A percentile compares a stretch with the other conserved stretches of the same genome.
Conservation (phyloP, 2,797 vertebrate genomes). For the Tokudaia tokunoshimensis region DNA sequence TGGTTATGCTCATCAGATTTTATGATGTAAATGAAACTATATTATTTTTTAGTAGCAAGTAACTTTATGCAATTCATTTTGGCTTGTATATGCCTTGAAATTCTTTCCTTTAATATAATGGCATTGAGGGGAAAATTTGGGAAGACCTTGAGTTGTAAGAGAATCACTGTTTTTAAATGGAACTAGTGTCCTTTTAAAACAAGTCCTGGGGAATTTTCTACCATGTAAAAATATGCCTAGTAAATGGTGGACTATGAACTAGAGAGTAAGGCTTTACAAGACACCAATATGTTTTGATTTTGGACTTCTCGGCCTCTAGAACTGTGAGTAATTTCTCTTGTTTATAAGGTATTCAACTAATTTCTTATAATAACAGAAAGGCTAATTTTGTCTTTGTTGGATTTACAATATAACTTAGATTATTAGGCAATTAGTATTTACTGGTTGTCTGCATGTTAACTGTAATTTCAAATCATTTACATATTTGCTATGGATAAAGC, state of each 20-base stretch:
- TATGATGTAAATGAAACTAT: background rate
- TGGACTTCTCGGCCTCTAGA: background rate
- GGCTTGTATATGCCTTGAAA: background rate
- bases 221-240: background rate
- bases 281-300: background rate
- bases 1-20: background rate
- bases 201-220: background rate
- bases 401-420: background rate
- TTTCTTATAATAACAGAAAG: background rate
- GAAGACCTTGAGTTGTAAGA: background rate
- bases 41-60: background rate
- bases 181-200: background rate
- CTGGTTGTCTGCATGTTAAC: background rate
- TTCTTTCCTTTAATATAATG: background rate
- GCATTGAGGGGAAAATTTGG: background rate
- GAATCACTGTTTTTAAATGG: background rate
- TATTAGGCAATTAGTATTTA: background rate
- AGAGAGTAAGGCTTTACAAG: background rate
- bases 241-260: background rate
- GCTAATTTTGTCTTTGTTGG: slow-evolving; percentile 4
- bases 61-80: background rate
- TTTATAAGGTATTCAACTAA: background rate
- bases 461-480: background rate
- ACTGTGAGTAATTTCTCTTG: background rate
- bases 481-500: background rate